Conservation (phyloP, 2,888 invertebrate species). For the Anticlea derivata region DNA sequence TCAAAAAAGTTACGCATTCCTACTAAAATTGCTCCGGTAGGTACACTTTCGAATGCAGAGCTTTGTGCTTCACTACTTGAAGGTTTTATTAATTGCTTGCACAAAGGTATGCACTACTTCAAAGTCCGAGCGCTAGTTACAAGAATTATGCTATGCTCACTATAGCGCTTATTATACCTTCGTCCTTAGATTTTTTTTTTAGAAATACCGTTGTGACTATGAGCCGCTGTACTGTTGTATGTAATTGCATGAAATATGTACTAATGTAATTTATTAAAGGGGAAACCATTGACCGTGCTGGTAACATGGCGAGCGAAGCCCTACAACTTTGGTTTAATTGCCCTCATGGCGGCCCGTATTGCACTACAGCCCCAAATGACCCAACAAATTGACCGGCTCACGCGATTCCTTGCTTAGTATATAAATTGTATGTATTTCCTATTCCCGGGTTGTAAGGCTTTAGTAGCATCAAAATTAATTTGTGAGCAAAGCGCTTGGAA, state of each 20-base stretch:
- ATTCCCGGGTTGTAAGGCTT: constrained; percentile 18
- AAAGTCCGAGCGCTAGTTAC: neutral
- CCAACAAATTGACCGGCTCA: constrained; percentile 78
- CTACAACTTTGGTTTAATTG: constrained; percentile 74
- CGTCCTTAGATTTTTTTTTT: constrained; percentile 3
- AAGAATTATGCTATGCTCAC: constrained; percentile 1
- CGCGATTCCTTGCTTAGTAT: constrained; percentile 63
- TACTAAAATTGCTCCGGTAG: constrained; percentile 1
- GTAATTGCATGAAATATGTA: constrained; percentile 8
- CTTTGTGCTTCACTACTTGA: too few species aligned
- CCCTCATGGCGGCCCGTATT: constrained; percentile 68
- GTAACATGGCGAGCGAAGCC: constrained; percentile 63
- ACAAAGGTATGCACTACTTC: constrained; percentile 13
- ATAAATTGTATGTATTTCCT: constrained; percentile 30
- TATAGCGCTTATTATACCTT: neutral
- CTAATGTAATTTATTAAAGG: constrained; percentile 10
- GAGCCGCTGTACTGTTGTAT: neutral
- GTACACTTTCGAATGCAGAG: constrained; percentile 5
- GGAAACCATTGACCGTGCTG: constrained; percentile 16
- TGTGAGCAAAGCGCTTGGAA: constrained; percentile 7
- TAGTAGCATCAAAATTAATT: constrained; percentile 12
- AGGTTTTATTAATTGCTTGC: too few species aligned
- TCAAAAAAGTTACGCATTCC: constrained; percentile 11
- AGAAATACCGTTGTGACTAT: constrained; percentile 2
- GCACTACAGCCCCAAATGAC: constrained; percentile 69